Evolutionary conservation across 2,888 invertebrate genomes (phyloP).

Genomic region (Caenorhabditis sp.): DNA sequence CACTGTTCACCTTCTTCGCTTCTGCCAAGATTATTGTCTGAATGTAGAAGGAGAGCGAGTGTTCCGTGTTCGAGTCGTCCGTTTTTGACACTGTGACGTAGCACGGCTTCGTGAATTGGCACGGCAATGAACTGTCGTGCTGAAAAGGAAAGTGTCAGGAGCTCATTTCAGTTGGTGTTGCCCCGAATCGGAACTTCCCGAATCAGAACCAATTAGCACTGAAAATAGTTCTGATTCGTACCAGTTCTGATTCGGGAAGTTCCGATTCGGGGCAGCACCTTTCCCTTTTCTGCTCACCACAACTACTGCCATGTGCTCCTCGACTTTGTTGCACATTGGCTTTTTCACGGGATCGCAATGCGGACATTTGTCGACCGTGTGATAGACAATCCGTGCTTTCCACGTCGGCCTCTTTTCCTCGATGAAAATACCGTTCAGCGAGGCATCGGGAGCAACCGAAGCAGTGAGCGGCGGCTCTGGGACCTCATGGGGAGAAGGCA

Average conservation of each 20-base stretch:
- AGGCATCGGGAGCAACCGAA: neutral
- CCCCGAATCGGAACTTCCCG: too few species aligned
- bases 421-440: conserved; percentile 3
- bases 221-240: too few species aligned
- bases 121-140: conserved; percentile 11
- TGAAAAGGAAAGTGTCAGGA: too few species aligned
- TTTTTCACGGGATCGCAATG: conserved; percentile 29
- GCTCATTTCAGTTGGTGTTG: too few species aligned
- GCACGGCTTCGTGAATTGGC: neutral
- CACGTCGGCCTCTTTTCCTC: conserved; percentile 20
- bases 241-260: too few species aligned
- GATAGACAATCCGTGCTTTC: conserved; percentile 10
- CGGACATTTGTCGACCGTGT: conserved; percentile 24
- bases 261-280: too few species aligned
- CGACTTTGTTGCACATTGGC: conserved; percentile 1
- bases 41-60: conserved; percentile 23
- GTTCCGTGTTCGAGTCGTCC: neutral
- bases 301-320: conserved; percentile 39
- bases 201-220: too few species aligned
- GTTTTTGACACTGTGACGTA: conserved; percentile 15
- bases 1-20: conserved; percentile 15
- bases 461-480: neutral
- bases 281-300: too few species aligned
- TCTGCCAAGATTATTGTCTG: conserved; percentile 12
- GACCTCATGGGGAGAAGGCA: too few species aligned